Base-by-base conservation (phyloP, 1,140 invertebrate genomes). In the Hypothenemus hampei region DNA sequence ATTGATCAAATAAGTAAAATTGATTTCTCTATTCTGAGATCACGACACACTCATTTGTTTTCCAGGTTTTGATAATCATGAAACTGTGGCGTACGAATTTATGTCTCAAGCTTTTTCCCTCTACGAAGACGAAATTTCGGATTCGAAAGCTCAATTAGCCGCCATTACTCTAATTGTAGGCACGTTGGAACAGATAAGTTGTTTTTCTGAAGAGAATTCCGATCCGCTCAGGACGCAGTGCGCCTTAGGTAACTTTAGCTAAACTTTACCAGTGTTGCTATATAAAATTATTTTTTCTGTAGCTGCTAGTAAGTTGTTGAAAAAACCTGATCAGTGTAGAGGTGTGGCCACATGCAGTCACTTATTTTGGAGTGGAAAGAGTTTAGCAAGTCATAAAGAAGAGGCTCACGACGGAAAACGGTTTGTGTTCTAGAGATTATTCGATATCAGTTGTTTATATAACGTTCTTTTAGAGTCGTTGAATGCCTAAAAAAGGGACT, bases 71-170 rank as follows among this genome's bases (percentile, higher is more conserved):
- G 88, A 94, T 59, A 94, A 95, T 69, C 88, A 93, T 69, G 94
- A 98, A 75, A 91, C 93, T 29, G 87, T 98, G 0, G 93, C 95
- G 0, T 99, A 99, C 73, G 97, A 99, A 73, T 99, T 97, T 68
- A 86, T 98, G 68, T 97, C 96, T 19, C 95, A 98, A 74, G 86
- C 86, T 29, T 98, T 99, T 73, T 93, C 93, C 0, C 75, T 99
- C 41, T 98, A 98, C 66, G 97, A 99, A 72, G 97, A 99, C 70
- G 97, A 99, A 75, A 97, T 99, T 63, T 93, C 91, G 5, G 97
- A 99, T 68, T 96, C 92, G 39, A 97, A 97, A 71, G 91, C 94
- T 21, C 96, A 99, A 71, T 74, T 98, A 37, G 89, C 93, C 1
- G 94, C 94, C 13, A 94, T 99, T 37, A 94, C 92, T 0, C 75